Evolutionary conservation across 2,888 invertebrate species (phyloP), one percentile per base, ranked within the genome.

Genomic region (Coenonympha arcania): DNA sequence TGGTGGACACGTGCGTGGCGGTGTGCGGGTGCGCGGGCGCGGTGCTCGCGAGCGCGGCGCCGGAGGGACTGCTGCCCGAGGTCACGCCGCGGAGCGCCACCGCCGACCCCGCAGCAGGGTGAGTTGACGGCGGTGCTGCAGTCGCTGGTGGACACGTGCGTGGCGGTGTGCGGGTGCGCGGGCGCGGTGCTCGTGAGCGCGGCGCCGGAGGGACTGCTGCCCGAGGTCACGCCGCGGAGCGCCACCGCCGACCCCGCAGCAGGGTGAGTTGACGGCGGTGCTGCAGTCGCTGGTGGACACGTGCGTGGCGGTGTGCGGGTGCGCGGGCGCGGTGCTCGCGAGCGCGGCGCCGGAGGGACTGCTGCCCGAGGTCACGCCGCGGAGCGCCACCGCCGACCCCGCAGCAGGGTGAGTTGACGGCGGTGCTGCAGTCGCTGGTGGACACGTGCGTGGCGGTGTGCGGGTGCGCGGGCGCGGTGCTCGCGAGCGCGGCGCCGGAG

Each of bases 11-110:
- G 1, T 41, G 41, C 41, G 18, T 41, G 41, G 28, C n/a, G 2
- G 41, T 41, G 28, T 41, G 41, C 28, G 18, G 3, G 6, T 41
- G 41, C 9, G 41, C 41, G 6, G 41, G 41, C 28, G 18, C 26
- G 11, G 41, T 41, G 18, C 11, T 41, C 18, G 3, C 11, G 11
- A 41, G 30, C 16, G 39, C 30, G 9, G 37, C 20, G 37, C 37
- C 30, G 16, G 37, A 26, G 39, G 46, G 46, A 3, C 15, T 30
- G 6, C 28, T 41, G 11, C 28, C 41, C 2, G 41, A n/a, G 6
- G 41, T 19, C 6, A 16, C 28, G 4, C 41, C 41, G 5, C 28
- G 11, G 3, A 19, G 6, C 4, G 41, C 41, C 18, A 19, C 28
- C 3, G 18, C 28, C 3, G 41, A 41, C 18, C 3, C 28, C 26